Evolutionary conservation across 2,113 vertebrate species (phyloP).

Genomic region (Nannobrachium achirus): DNA sequence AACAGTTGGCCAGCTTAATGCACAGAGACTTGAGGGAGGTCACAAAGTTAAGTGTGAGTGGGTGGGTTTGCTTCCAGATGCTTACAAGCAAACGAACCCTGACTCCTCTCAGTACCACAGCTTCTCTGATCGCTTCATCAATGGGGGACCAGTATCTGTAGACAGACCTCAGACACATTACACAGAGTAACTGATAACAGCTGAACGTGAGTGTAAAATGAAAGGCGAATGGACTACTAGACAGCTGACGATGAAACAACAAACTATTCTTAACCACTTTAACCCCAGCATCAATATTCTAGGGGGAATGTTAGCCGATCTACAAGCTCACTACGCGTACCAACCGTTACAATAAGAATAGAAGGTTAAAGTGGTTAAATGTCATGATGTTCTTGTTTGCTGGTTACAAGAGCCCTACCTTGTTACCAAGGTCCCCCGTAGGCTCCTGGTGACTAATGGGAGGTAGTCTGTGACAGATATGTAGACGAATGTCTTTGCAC

Average conservation of each 20-base stretch:
- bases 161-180: not conserved
- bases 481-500: constrained; percentile 65
- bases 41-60: constrained; percentile 74
- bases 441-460: constrained; percentile 63
- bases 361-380: no score
- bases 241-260: no score
- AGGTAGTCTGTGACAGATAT: constrained; percentile 77
- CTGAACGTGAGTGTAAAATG: not conserved
- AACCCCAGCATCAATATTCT: no score
- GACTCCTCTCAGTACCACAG: constrained; percentile 65
- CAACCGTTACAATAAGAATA: no score
- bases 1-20: constrained; percentile 67
- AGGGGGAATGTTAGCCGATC: no score
- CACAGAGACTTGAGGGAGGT: constrained; percentile 71
- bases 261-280: no score
- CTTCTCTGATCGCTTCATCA: constrained; percentile 72
- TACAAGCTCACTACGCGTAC: no score
- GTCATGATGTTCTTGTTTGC: not conserved
- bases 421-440: constrained; percentile 58
- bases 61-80: constrained; percentile 72
- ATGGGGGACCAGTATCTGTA: constrained; percentile 70
- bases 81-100: constrained; percentile 70
- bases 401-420: constrained; percentile 42
- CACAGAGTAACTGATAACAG: not conserved
- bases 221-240: not conserved